phyloP scores from a whole-genome alignment of 2,888 invertebrate species.

The Fragum sueziense region DNA sequence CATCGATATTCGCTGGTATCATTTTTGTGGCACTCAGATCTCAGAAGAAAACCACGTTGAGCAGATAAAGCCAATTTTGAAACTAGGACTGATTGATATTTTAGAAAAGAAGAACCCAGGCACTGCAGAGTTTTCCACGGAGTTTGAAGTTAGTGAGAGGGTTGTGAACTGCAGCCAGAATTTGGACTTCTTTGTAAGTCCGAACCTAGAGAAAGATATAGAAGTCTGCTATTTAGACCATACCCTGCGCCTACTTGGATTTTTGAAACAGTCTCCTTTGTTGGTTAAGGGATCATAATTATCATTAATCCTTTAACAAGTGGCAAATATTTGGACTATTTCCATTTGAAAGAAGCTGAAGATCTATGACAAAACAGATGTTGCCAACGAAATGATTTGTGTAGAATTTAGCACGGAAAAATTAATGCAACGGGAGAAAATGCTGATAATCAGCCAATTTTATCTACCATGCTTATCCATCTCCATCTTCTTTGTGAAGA shows the following conservation, averaged over 20 bases:
- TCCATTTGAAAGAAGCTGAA: too few relatives aligned
- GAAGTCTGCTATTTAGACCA: constrained; percentile 16
- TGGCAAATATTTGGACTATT: too few relatives aligned
- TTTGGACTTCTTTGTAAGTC: constrained; percentile 21
- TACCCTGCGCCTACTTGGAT: constrained; percentile 17
- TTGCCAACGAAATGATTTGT: too few relatives aligned
- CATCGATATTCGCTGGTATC: constrained; percentile 13
- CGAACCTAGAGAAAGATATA: background rate
- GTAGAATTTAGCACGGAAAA: too few relatives aligned
- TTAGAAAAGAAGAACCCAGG: constrained; percentile 8
- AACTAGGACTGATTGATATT: constrained; percentile 8
- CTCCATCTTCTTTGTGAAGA: too few relatives aligned
- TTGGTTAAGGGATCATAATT: background rate
- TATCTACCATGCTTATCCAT: too few relatives aligned
- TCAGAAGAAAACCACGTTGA: constrained; percentile 3
- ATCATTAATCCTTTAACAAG: too few relatives aligned
- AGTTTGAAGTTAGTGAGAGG: constrained; percentile 5
- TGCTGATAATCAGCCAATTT: too few relatives aligned
- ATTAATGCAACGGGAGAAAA: too few relatives aligned
- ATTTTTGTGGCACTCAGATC: background rate
- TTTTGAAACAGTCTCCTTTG: constrained; percentile 18
- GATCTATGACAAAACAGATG: too few relatives aligned
- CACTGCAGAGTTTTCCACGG: constrained; percentile 17
- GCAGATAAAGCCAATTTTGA: constrained; percentile 6
- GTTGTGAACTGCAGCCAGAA: constrained; percentile 3